Base-by-base conservation (phyloP, 1,140 invertebrate genomes). In the Frieseomelitta varia region DNA sequence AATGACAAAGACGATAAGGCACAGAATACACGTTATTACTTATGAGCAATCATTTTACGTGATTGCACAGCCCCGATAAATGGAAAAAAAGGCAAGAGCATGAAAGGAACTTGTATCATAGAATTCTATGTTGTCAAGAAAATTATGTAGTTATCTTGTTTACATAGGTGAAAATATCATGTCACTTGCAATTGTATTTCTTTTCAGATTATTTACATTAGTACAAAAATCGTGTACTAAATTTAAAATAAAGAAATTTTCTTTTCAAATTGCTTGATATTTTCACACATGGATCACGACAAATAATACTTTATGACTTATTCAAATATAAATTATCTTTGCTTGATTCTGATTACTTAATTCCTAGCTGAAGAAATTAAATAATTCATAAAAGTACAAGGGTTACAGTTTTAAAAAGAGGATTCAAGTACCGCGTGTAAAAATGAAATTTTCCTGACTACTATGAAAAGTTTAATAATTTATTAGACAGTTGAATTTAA, bases 21-120 rank as follows among this genome's bases (percentile, higher is more conserved):
- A 91, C 90, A 87, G 85, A 91, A 89, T 90, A 91, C 61, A 89
- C 77, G 84, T 90, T 86, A 85, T 84, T 75, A 86, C 71, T 63
- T 85, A 81, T 51, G 71, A 88, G 51, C 74, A 58, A 65, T 73
- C 72, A 67, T 71, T 69, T 81, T 55, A 85, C 65, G 21, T 56
- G 76, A 47, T 89, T 86, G 88, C 86, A 88, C 77, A 90, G 84
- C 86, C 86, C 86, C 79, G 76, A 83, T 71, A 87, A 90, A 90
- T 85, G 69, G 79, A 86, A 71, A 89, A 47, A 82, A 75, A 72
- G 79, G 63, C 61, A 75, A 87, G 30, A 72, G 79, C 15, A 55
- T 69, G 24, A 89, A 87, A 89, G 87, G 82, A 90, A 89, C 88
- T 89, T 85, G 83, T 81, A 51, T 69, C 55, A 80, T 34, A 75